Percentiles rank a stretch among this genome's conserved stretches.
Evolutionary conservation across 2,888 invertebrate species (phyloP).

Genomic region (Macroteleia sp.): DNA sequence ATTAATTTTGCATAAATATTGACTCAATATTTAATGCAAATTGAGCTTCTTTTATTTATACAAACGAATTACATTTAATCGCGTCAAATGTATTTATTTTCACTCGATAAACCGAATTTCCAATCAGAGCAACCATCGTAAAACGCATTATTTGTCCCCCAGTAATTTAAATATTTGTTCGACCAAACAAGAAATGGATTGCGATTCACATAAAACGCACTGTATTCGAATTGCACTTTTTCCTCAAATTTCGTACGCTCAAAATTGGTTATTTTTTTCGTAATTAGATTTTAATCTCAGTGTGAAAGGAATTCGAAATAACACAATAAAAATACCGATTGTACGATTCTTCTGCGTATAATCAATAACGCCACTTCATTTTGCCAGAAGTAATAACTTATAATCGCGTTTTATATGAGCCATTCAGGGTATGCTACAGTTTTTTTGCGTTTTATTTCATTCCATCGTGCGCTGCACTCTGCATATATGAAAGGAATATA

Average conservation of each 20-base stretch:
- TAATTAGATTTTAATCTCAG: conserved; percentile 12
- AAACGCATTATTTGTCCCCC: neutral
- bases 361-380: conserved; percentile 21
- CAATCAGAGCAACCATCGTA: too few relatives aligned
- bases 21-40: too few relatives aligned
- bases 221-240: too few relatives aligned
- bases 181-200: neutral
- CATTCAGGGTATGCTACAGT: conserved; percentile 1
- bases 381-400: conserved; percentile 24
- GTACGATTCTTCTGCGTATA: neutral
- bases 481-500: conserved; percentile 26
- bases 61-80: too few relatives aligned
- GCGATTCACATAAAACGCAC: too few relatives aligned
- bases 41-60: too few relatives aligned
- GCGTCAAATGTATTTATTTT: too few relatives aligned
- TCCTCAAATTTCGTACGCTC: too few relatives aligned
- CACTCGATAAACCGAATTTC: too few relatives aligned
- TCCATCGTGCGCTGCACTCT: conserved; percentile 6
- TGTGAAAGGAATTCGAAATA: conserved; percentile 7
- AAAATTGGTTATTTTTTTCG: neutral
- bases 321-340: conserved; percentile 15
- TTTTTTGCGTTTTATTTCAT: conserved; percentile 13
- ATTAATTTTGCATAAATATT: too few relatives aligned
- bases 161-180: neutral
- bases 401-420: conserved; percentile 20